Evolutionary conservation across 1,140 invertebrate species (phyloP).

Genomic region (Helicorthomorpha holstii): DNA sequence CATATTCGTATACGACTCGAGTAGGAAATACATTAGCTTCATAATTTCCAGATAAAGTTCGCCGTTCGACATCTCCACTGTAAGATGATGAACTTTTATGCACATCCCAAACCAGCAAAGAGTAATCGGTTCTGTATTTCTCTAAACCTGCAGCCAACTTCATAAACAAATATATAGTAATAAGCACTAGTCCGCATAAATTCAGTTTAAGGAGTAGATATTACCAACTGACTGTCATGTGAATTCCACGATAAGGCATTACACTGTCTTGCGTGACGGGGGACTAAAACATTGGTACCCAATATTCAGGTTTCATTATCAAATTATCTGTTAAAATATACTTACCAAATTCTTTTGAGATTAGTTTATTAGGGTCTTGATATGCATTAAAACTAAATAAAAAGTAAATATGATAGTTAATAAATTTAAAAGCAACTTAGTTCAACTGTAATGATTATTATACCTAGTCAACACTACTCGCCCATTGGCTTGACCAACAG

Average conservation of each 20-base stretch:
- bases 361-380: not conserved
- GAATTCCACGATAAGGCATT: constrained; percentile 74
- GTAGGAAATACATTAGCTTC: no score
- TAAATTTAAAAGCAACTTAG: not conserved
- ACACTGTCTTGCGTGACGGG: constrained; percentile 62
- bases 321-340: not conserved
- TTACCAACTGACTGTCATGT: constrained; percentile 29
- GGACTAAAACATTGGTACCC: constrained; percentile 31
- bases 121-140: not conserved
- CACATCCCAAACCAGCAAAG: not conserved
- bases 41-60: not conserved
- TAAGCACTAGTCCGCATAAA: not conserved
- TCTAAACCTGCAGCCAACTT: not conserved
- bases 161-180: not conserved
- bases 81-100: not conserved
- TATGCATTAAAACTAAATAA: not conserved
- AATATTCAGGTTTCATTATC: not conserved
- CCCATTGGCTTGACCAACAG: constrained; percentile 70
- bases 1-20: no score
- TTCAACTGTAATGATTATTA: constrained; percentile 13
- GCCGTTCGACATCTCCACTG: not conserved
- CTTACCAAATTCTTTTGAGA: not conserved
- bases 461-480: constrained; percentile 62
- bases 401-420: not conserved
- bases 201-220: not conserved